Conservation (phyloP, 2,113 vertebrate species). For the Etia nguti region DNA sequence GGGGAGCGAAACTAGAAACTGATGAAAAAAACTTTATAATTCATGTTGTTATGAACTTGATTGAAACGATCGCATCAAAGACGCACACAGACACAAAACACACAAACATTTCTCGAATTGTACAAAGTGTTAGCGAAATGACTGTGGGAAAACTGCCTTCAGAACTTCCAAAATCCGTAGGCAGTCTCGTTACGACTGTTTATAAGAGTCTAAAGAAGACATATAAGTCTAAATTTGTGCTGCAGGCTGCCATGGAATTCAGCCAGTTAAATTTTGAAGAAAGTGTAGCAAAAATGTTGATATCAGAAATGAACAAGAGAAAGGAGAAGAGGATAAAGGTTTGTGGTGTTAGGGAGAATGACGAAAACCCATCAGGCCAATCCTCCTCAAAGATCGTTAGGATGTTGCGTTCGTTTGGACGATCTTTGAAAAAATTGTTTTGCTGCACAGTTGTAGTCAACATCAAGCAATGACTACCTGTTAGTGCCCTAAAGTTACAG, state of each 20-base stretch:
- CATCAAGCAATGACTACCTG: neutral
- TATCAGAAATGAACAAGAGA: neutral
- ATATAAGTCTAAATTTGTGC: neutral
- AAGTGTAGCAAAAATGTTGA: neutral
- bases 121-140: neutral
- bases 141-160: neutral
- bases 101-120: neutral
- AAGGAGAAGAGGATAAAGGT: neutral
- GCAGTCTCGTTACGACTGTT: neutral
- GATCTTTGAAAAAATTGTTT: neutral
- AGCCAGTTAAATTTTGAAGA: neutral
- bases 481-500: too few relatives aligned
- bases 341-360: neutral
- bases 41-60: neutral
- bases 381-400: neutral
- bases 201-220: neutral
- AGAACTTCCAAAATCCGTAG: neutral
- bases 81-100: neutral
- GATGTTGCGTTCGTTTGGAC: neutral
- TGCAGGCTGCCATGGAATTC: neutral
- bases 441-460: neutral
- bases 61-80: neutral
- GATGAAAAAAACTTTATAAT: neutral
- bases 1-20: neutral
- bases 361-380: neutral